These are phyloP conservation scores for Manis pentadactyla DNA, from an alignment of 2,797 vertebrate genomes.

Conservation along the genomic window DNA sequence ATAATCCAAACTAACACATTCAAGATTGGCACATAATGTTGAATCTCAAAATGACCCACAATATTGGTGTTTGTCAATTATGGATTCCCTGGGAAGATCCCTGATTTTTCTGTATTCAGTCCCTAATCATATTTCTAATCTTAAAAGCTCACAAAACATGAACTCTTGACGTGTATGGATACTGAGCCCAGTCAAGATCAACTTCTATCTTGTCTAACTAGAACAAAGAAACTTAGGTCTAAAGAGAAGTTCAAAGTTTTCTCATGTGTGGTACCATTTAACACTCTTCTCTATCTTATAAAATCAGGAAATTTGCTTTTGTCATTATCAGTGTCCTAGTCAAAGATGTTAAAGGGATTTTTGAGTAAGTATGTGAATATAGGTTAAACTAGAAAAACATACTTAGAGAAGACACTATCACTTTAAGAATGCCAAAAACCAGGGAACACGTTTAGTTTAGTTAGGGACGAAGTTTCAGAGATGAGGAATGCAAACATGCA, in stretches of 20 bases:
- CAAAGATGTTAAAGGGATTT: constrained; percentile 5
- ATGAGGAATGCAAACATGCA: neutral
- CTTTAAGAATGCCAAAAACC: neutral
- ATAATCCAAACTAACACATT: constrained; percentile 7
- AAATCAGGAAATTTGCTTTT: constrained; percentile 34
- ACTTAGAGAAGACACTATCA: neutral
- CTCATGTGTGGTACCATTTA: neutral
- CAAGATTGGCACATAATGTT: neutral
- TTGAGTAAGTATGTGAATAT: neutral
- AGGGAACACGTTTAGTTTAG: neutral
- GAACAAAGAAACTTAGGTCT: neutral
- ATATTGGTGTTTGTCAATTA: neutral
- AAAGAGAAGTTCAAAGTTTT: constrained; percentile 54
- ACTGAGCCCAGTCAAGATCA: neutral
- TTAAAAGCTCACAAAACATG: constrained; percentile 45
- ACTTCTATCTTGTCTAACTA: neutral
- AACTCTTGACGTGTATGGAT: neutral
- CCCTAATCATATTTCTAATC: neutral
- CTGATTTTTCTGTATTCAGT: neutral
- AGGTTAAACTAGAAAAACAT: constrained; percentile 7
- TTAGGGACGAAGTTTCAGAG: neutral
- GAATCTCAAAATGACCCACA: constrained; percentile 13
- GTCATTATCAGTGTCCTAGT: neutral
- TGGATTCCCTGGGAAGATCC: neutral
- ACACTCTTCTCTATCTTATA: neutral